Conservation (phyloP, 2,113 vertebrate species). For the Rhegmatorhina hoffmannsi region DNA sequence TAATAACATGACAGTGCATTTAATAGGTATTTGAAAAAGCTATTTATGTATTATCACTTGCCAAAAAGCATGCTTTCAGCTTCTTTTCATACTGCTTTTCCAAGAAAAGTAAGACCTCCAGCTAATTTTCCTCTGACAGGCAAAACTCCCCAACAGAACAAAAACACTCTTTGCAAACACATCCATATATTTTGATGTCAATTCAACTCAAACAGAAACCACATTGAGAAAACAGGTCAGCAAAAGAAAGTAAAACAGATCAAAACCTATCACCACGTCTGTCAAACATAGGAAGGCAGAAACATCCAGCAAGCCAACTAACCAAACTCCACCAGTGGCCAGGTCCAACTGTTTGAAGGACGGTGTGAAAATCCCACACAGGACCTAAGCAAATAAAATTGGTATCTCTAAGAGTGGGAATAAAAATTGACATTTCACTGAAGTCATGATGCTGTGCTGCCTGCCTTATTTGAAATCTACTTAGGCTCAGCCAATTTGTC, state of each 20-base stretch:
- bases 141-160: not conserved
- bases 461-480: not conserved
- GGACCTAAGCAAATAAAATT: not conserved
- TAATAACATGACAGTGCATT: not conserved
- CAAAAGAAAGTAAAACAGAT: conserved; percentile 27
- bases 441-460: not conserved
- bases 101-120: conserved; percentile 27
- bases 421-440: not conserved
- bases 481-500: not conserved
- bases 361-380: not conserved
- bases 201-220: conserved; percentile 11
- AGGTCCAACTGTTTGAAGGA: not conserved
- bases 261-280: not conserved
- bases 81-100: not conserved
- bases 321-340: not conserved
- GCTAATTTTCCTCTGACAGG: not conserved
- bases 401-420: not conserved
- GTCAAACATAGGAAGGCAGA: not conserved
- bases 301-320: not conserved
- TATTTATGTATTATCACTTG: conserved; percentile 3
- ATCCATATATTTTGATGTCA: conserved; percentile 6
- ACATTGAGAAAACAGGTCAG: not conserved
- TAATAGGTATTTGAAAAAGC: not conserved
- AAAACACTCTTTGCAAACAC: not conserved
- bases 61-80: not conserved